Conservation (phyloP, 2,113 vertebrate genomes). For the Balaeniceps rex region DNA sequence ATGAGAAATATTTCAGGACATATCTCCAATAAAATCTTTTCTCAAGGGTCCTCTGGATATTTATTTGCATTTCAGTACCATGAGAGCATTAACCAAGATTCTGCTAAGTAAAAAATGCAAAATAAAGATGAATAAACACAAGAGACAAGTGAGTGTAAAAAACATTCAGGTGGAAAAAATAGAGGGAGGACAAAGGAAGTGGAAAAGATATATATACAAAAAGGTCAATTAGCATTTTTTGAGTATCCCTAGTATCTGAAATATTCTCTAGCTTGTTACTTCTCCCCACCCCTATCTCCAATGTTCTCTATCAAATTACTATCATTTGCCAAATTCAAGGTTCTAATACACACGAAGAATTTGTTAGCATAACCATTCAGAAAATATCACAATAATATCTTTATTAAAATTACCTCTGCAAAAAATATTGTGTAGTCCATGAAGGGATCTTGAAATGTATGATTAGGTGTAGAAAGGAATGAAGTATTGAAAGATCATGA, state of each 20-base stretch:
- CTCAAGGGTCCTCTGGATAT: background rate
- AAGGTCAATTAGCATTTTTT: background rate
- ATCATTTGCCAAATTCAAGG: background rate
- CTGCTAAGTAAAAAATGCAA: background rate
- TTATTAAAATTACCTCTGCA: background rate
- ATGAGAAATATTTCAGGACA: background rate
- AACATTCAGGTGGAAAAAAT: background rate
- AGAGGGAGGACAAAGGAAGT: background rate
- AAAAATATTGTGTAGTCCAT: background rate
- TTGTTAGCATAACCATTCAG: background rate
- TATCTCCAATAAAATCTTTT: background rate
- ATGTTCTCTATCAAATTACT: background rate
- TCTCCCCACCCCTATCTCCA: background rate
- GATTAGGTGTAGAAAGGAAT: background rate
- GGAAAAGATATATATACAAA: background rate
- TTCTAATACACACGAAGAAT: background rate
- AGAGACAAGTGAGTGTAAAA: background rate
- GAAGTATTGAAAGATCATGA: background rate
- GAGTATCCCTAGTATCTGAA: background rate
- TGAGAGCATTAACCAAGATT: background rate
- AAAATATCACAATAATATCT: background rate
- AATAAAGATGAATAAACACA: background rate
- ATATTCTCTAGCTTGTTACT: background rate
- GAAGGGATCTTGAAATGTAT: background rate
- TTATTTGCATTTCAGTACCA: background rate